phyloP scores from a whole-genome alignment of 2,888 invertebrate species.

The Folsomia candida region DNA sequence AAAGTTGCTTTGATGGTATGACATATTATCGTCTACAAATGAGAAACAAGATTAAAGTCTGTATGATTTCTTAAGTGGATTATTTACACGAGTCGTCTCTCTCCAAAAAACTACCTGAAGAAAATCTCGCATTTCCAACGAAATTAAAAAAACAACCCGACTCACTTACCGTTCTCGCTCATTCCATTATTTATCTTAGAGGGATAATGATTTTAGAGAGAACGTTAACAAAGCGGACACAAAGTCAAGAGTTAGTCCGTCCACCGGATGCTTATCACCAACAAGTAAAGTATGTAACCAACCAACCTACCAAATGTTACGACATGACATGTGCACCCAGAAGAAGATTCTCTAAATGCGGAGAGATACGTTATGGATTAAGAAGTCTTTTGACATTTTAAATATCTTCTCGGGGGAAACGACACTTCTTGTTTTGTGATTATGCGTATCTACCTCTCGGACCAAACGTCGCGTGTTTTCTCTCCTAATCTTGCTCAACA shows the following conservation, averaged over 20 bases:
- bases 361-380: background rate
- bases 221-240: background rate
- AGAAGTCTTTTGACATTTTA: background rate
- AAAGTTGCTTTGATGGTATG: constrained; percentile 17
- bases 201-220: background rate
- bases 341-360: too few relatives aligned
- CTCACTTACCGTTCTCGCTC: background rate
- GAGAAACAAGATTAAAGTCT: constrained; percentile 12
- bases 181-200: constrained; percentile 7
- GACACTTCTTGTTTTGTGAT: background rate
- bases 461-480: constrained; percentile 1
- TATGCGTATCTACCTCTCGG: background rate
- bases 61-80: constrained; percentile 19
- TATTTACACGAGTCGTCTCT: constrained; percentile 8
- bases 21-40: constrained; percentile 17
- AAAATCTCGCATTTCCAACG: background rate
- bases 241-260: too few relatives aligned
- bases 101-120: background rate
- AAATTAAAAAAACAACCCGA: background rate
- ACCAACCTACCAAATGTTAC: too few relatives aligned
- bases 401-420: constrained; percentile 6
- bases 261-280: constrained; percentile 1
- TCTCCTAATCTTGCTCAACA: constrained; percentile 4
- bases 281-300: background rate
- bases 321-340: constrained; percentile 3